phyloP scores from a whole-genome alignment of 2,888 invertebrate genomes.

The Polymixis flavicincta region DNA sequence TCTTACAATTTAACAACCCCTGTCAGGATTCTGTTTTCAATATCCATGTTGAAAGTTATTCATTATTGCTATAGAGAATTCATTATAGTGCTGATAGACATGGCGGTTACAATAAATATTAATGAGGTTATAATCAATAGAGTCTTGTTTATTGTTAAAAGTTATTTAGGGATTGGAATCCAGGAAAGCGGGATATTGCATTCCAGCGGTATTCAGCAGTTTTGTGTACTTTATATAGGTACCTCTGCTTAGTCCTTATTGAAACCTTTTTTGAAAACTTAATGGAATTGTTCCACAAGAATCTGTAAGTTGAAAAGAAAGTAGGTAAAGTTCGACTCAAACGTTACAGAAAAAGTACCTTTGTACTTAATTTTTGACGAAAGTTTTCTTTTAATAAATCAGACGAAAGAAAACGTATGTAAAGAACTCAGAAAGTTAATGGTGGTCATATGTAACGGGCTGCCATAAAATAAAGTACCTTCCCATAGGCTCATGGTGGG shows the following conservation, averaged over 20 bases:
- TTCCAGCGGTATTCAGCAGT: no score
- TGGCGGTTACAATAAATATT: slow-evolving; percentile 26
- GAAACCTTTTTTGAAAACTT: no score
- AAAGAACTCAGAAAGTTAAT: slow-evolving; percentile 12
- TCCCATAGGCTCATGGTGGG: slow-evolving; percentile 7
- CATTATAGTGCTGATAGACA: slow-evolving; percentile 17
- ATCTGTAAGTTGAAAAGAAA: neutral
- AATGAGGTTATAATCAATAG: slow-evolving; percentile 21
- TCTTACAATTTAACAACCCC: neutral
- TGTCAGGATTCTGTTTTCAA: slow-evolving; percentile 30
- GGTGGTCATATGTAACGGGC: slow-evolving; percentile 7
- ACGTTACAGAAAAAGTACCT: neutral
- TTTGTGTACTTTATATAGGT: no score
- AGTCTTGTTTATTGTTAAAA: neutral
- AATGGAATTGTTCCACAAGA: no score
- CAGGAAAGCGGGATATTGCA: no score
- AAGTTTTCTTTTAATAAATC: slow-evolving; percentile 18
- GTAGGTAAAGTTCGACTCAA: neutral
- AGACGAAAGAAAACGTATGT: slow-evolving; percentile 13
- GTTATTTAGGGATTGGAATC: neutral
- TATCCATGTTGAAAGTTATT: slow-evolving; percentile 9
- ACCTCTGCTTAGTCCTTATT: no score
- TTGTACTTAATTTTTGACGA: neutral
- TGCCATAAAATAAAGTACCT: slow-evolving; percentile 26
- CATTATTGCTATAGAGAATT: no score